Base-by-base conservation (phyloP, 2,797 vertebrate species). In the Melanotaenia pygmaea region DNA sequence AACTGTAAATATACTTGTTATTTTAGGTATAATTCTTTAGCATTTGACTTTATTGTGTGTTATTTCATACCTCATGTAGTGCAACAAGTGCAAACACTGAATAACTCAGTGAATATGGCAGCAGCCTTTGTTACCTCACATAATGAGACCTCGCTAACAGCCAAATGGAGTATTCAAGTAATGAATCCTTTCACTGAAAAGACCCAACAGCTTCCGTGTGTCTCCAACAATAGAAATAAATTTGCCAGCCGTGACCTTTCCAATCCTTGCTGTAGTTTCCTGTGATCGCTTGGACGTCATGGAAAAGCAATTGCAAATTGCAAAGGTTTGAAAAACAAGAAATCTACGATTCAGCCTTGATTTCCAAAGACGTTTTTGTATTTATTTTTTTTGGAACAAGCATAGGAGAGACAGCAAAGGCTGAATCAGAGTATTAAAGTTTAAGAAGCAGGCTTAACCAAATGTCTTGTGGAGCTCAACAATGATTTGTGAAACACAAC, bases 81-180 rank as follows among this genome's bases (percentile, higher is more conserved):
- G 24, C 74, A 83, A 87, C 75, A 51, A 56, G 74, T 63, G 38
- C 64, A 84, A 83, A 80, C 77, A 70, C 73, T 37, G 50, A 68
- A 76, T 26, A 74, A 64, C 80, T 91, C 74, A 70, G 81, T 84
- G 82, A 92, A 87, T 85, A 78, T 72, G 79, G 70, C 67, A 47
- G 38, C 63, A 62, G 75, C 75, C 81, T 79, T 78, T 83, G 75
- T 67, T 73, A 18, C 67, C 64, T 76, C 80, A 86, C 84, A 86
- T 85, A 86, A 91, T 82, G 83, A 90, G 80, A 80, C 66, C 40
- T 79, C n/a, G 56, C 82, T 81, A 93, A 89, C 80, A 81, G 84
- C 80, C 79, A 67, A 82, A 91, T 83, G 64, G 92, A 86, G 73
- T 70, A 75, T 62, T 79, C 53, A 0, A 81, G 71, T 85, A 88